Evolutionary conservation across 2,797 vertebrate species (phyloP).

Genomic region (Neosilurus hyrtlii): DNA sequence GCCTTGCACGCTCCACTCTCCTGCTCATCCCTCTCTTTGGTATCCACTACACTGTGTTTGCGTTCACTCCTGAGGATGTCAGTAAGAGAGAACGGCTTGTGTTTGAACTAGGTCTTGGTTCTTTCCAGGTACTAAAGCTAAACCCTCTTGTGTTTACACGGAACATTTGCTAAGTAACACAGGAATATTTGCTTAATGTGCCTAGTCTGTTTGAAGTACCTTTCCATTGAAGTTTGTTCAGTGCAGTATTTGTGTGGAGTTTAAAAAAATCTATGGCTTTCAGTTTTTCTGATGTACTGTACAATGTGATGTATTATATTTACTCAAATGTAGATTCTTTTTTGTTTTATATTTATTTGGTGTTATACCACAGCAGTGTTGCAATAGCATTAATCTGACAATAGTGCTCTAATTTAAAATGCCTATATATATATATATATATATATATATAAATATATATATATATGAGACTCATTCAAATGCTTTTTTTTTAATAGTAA

Average conservation of each 20-base stretch:
- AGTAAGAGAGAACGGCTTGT: constrained; percentile 94
- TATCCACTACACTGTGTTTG: constrained; percentile 98
- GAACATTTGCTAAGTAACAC: neutral
- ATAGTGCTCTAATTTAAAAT: neutral
- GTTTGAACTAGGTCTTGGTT: constrained; percentile 95
- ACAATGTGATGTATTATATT: neutral
- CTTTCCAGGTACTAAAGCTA: constrained; percentile 84
- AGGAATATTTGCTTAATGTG: constrained; percentile 14
- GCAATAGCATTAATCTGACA: neutral
- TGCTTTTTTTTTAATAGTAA: neutral
- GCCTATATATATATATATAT: neutral
- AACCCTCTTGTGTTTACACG: neutral
- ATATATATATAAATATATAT: too few relatives aligned
- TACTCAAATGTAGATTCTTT: neutral
- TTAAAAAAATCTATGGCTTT: neutral
- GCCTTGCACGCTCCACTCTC: constrained; percentile 93
- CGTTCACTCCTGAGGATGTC: constrained; percentile 96
- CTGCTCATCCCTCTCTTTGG: constrained; percentile 96
- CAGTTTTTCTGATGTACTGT: neutral
- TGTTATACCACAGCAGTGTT: neutral
- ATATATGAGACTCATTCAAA: neutral
- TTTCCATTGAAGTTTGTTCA: neutral
- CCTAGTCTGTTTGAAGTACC: neutral
- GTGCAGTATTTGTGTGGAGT: neutral
- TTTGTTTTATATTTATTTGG: too few relatives aligned